phyloP scores from a whole-genome alignment of 2,888 invertebrate genomes.

The Magallana nippona region DNA sequence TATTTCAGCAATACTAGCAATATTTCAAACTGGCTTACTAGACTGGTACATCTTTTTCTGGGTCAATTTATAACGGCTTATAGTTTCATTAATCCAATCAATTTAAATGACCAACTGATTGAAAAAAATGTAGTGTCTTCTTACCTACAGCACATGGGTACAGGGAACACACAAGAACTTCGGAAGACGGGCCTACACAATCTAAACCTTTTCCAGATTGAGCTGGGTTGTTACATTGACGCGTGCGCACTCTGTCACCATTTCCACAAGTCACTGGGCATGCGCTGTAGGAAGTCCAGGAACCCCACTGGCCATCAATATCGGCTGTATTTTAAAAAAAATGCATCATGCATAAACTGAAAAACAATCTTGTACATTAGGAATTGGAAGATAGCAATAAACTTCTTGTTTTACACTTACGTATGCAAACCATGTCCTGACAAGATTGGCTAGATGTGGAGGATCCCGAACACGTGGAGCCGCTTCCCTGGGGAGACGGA shows the following conservation, averaged over 20 bases:
- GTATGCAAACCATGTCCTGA: constrained; percentile 35
- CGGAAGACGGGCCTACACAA: constrained; percentile 28
- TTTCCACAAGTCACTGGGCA: constrained; percentile 51
- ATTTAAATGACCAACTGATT: too few relatives aligned
- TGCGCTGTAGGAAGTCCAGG: constrained; percentile 46
- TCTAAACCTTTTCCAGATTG: constrained; percentile 40
- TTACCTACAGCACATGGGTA: constrained; percentile 41
- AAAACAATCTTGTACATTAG: too few relatives aligned
- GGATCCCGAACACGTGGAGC: constrained; percentile 62
- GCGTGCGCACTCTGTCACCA: constrained; percentile 32
- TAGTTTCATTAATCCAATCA: too few relatives aligned
- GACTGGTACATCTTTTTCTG: too few relatives aligned
- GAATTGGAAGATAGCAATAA: too few relatives aligned
- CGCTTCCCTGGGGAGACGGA: constrained; percentile 57
- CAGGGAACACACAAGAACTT: constrained; percentile 13
- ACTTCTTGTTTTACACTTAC: constrained; percentile 38
- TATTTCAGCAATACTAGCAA: too few relatives aligned
- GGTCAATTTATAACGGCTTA: too few relatives aligned
- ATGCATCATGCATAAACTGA: not conserved
- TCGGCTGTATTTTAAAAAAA: constrained; percentile 15
- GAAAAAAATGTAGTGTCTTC: not conserved
- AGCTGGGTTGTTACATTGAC: constrained; percentile 37
- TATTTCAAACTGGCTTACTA: too few relatives aligned
- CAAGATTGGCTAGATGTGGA: constrained; percentile 55
- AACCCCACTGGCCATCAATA: constrained; percentile 40